Conservation (phyloP, 2,113 vertebrate genomes). For the Lophotis ruficrista region DNA sequence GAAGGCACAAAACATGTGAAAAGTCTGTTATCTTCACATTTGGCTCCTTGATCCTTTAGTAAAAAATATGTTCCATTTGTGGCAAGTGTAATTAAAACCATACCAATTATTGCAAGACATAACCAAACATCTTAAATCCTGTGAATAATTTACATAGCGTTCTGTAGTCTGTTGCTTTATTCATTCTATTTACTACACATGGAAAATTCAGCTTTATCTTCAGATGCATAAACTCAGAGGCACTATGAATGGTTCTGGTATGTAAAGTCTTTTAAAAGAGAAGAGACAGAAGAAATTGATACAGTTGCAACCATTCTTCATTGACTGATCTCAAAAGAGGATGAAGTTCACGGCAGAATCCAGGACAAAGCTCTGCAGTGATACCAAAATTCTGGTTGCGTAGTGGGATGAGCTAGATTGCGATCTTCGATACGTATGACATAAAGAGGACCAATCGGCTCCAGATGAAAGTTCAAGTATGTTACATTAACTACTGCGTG, state of each 20-base stretch:
- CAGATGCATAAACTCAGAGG: background rate
- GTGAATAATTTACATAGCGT: slow-evolving; percentile 8
- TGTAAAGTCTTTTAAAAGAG: background rate
- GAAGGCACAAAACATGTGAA: slow-evolving; percentile 46
- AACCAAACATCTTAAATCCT: slow-evolving; percentile 44
- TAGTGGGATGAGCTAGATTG: background rate
- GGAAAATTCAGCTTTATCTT: background rate
- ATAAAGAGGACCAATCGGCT: background rate
- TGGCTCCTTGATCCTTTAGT: slow-evolving; percentile 15
- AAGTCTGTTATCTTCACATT: slow-evolving; percentile 43
- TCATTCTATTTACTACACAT: background rate
- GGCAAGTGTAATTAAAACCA: slow-evolving; percentile 47
- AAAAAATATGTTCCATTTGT: slow-evolving; percentile 29
- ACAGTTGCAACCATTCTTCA: background rate
- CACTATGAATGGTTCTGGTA: background rate
- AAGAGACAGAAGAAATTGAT: background rate
- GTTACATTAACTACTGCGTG: background rate
- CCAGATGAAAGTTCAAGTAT: background rate
- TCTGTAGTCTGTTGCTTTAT: background rate
- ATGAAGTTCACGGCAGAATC: background rate
- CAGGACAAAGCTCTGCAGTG: background rate
- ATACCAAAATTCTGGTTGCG: background rate
- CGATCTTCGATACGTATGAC: accelerated
- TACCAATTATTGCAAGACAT: slow-evolving; percentile 37
- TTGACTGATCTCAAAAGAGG: background rate